A percentile compares a stretch with the other conserved stretches of the same genome.
Conservation (phyloP, 2,113 vertebrate genomes). For the Arenaria interpres region DNA sequence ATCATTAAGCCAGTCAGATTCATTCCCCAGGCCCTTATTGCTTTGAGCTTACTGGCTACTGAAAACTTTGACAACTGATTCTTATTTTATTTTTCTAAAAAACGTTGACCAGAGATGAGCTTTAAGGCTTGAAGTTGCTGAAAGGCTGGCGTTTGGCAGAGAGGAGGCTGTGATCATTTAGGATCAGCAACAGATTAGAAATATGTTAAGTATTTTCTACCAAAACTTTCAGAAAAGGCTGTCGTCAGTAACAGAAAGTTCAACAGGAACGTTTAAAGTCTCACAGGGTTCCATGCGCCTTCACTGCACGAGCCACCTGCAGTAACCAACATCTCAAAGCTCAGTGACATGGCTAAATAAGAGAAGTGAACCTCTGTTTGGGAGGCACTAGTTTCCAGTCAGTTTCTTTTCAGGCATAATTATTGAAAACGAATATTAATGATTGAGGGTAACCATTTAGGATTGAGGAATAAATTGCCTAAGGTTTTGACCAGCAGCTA, state of each 20-base stretch:
- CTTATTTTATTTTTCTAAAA: background rate
- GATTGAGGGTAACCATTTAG: background rate
- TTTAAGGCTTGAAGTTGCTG: background rate
- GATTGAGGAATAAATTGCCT: background rate
- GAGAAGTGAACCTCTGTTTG: background rate
- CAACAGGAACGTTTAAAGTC: background rate
- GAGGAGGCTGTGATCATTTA: background rate
- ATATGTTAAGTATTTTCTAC: background rate
- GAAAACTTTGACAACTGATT: background rate
- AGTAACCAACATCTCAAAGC: background rate
- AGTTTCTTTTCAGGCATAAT: background rate
- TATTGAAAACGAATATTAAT: background rate
- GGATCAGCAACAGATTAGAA: background rate
- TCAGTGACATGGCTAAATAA: background rate
- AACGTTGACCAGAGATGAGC: background rate
- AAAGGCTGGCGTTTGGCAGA: background rate
- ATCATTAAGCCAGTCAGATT: background rate
- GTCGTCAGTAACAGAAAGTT: background rate
- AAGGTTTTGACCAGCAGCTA: background rate
- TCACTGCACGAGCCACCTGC: background rate
- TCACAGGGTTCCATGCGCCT: fast-evolving
- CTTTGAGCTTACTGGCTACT: background rate
- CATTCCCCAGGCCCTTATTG: background rate
- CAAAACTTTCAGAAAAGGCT: background rate
- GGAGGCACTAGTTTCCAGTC: background rate